Conservation (phyloP, 2,113 vertebrate species). For the Salminus brasiliensis region DNA sequence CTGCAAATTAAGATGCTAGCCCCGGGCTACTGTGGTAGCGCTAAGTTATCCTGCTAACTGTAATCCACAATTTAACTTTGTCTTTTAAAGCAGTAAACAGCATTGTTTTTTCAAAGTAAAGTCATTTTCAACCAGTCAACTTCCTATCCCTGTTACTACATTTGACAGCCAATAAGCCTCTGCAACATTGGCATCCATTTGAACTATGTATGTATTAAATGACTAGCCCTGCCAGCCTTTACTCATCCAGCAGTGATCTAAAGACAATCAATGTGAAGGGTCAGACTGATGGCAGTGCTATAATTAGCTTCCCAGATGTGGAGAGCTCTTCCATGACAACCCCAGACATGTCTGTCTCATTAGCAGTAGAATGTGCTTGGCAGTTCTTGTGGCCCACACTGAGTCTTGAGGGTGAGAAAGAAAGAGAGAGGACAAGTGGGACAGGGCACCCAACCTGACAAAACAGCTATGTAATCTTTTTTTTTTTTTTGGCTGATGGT, state of each 20-base stretch:
- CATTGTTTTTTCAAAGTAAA: no score
- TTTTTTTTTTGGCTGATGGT: background rate
- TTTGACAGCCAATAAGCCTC: no score
- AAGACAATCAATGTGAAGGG: conserved; percentile 46
- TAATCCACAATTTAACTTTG: no score
- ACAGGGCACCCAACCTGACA: background rate
- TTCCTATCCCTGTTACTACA: no score
- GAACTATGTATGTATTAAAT: background rate
- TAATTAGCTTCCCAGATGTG: conserved; percentile 55
- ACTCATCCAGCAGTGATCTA: conserved; percentile 22
- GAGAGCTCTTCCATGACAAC: conserved; percentile 60
- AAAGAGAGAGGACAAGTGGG: conserved; percentile 1
- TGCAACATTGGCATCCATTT: background rate
- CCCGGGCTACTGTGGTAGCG: no score
- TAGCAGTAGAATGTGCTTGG: conserved; percentile 52
- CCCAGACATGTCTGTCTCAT: conserved; percentile 54
- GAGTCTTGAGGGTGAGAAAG: background rate
- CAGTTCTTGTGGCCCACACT: background rate
- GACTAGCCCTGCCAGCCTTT: conserved; percentile 34
- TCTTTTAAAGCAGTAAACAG: no score
- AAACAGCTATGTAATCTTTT: background rate
- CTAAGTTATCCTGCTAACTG: no score
- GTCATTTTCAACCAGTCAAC: no score
- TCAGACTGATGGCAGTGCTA: conserved; percentile 52
- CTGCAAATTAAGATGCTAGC: no score